phyloP scores from a whole-genome alignment of 2,888 invertebrate genomes.

The Tenthredo mesomela region DNA sequence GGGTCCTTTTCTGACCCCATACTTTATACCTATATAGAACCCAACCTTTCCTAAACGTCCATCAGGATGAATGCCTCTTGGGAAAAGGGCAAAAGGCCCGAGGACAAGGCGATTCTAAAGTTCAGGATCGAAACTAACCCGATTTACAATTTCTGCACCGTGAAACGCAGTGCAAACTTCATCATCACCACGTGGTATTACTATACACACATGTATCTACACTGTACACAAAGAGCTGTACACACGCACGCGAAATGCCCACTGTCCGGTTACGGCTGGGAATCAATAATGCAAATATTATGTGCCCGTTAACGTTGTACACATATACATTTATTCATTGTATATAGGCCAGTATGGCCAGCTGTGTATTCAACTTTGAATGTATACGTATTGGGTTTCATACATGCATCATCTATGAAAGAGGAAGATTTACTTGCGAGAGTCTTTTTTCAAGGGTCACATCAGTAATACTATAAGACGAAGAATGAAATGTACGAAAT shows the following conservation, averaged over 20 bases:
- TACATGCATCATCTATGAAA: no score
- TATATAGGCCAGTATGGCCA: background rate
- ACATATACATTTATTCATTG: background rate
- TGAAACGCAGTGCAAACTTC: constrained; percentile 55
- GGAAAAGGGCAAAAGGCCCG: constrained; percentile 33
- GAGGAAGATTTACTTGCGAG: background rate
- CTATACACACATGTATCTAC: constrained; percentile 8
- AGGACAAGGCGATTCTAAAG: constrained; percentile 25
- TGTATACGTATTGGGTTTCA: no score
- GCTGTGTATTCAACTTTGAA: background rate
- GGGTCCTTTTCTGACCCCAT: constrained; percentile 41
- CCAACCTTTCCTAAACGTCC: constrained; percentile 27
- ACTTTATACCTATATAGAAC: background rate
- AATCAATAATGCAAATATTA: constrained; percentile 50
- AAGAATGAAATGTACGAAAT: background rate
- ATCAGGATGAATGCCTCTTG: constrained; percentile 24
- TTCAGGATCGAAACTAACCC: constrained; percentile 62
- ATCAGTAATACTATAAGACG: background rate
- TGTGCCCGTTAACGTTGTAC: background rate
- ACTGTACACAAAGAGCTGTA: background rate
- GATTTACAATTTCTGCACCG: constrained; percentile 68
- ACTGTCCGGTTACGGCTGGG: constrained; percentile 40
- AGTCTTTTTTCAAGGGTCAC: background rate
- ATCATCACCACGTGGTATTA: constrained; percentile 36
- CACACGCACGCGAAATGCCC: constrained; percentile 43